These are phyloP conservation scores for Avahi laniger DNA, from an alignment of 2,797 vertebrate genomes.

Conservation along the genomic window DNA sequence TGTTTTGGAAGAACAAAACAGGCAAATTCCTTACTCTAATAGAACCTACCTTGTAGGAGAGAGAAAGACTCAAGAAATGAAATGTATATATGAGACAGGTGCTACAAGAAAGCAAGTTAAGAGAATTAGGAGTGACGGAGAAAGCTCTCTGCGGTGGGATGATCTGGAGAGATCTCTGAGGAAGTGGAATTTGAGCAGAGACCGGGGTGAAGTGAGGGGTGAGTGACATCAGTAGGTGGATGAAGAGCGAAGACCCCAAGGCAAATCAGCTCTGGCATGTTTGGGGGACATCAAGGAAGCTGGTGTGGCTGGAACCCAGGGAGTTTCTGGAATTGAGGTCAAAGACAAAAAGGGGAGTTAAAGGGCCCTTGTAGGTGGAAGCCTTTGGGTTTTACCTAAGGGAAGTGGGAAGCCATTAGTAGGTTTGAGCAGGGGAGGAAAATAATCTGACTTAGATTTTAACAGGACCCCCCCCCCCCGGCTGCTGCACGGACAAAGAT, in stretches of 20 bases:
- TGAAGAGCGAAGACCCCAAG: neutral
- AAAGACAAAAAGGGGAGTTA: neutral
- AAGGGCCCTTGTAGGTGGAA: neutral
- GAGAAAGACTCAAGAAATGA: neutral
- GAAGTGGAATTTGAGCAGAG: neutral
- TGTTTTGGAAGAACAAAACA: neutral
- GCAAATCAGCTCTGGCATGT: neutral
- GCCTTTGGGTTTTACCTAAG: neutral
- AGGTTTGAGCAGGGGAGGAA: neutral
- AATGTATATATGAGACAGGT: neutral
- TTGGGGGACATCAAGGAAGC: neutral
- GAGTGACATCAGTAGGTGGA: rapidly evolving
- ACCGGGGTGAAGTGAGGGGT: neutral
- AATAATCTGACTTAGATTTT: neutral
- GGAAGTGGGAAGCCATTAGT: neutral
- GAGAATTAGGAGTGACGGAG: neutral
- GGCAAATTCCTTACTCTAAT: neutral
- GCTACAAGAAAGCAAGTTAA: neutral
- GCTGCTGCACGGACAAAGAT: neutral
- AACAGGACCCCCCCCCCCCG: rapidly evolving
- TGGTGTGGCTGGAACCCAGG: neutral
- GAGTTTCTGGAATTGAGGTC: neutral
- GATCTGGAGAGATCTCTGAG: neutral
- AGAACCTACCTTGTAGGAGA: neutral
- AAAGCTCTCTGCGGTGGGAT: neutral